Percentiles rank a stretch among this genome's conserved stretches.
Conservation (phyloP, 2,797 vertebrate genomes). For the Paguma larvata region DNA sequence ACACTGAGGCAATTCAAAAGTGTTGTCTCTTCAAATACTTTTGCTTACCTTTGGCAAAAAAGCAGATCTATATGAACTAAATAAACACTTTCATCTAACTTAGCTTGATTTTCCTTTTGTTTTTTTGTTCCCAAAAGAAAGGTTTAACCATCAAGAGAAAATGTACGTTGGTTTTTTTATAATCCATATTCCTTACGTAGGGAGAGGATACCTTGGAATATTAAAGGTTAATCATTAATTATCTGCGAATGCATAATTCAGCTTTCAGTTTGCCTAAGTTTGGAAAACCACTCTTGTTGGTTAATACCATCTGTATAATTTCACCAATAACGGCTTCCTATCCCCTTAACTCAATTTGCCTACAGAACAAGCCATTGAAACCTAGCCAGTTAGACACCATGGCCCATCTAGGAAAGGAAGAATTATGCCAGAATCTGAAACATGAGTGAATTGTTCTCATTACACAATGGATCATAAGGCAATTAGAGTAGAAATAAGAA, state of each 20-base stretch:
- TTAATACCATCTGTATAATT: background rate
- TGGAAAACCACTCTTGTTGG: background rate
- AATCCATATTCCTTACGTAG: background rate
- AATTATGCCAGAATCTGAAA: background rate
- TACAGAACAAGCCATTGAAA: background rate
- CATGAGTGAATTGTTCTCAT: background rate
- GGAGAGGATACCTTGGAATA: background rate
- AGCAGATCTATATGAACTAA: background rate
- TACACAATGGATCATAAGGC: background rate
- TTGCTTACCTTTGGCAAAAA: slow-evolving; percentile 1
- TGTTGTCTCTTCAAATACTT: slow-evolving; percentile 59
- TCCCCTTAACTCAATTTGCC: background rate
- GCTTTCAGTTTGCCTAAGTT: slow-evolving; percentile 23
- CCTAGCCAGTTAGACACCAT: background rate
- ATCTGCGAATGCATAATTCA: background rate
- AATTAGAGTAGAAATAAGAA: background rate
- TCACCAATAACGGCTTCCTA: background rate
- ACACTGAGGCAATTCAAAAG: slow-evolving; percentile 42
- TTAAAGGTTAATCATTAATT: background rate
- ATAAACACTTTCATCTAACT: background rate
- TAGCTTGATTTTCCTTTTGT: background rate
- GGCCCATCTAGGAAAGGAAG: background rate
- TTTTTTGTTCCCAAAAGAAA: slow-evolving; percentile 1
- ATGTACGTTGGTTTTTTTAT: background rate
- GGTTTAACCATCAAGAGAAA: slow-evolving; percentile 10